phyloP scores from a whole-genome alignment of 2,888 invertebrate genomes.

The Heliconius aoede region DNA sequence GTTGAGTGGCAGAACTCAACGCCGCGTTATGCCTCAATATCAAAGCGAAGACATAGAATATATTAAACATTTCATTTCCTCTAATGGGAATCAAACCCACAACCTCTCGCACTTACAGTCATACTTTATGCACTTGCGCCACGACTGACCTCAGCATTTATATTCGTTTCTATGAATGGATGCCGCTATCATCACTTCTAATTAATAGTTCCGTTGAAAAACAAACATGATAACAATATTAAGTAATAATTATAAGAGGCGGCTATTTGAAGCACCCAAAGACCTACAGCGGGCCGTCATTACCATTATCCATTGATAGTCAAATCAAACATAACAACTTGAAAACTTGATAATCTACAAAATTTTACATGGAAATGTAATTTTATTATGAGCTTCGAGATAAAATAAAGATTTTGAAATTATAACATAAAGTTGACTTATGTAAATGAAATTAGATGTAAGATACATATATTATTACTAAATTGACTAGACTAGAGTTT shows the following conservation, averaged over 20 bases:
- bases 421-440: constrained; percentile 28
- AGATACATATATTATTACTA: constrained; percentile 21
- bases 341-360: constrained; percentile 31
- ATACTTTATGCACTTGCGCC: too few relatives aligned
- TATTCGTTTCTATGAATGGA: neutral
- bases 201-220: constrained; percentile 34
- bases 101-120: too few relatives aligned
- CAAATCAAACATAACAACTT: constrained; percentile 42
- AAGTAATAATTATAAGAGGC: constrained; percentile 37
- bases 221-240: constrained; percentile 34
- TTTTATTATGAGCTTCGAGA: constrained; percentile 40
- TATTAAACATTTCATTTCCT: too few relatives aligned
- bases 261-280: constrained; percentile 36
- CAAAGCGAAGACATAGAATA: too few relatives aligned
- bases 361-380: constrained; percentile 37
- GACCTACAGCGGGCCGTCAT: constrained; percentile 44
- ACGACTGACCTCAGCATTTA: too few relatives aligned
- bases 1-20: too few relatives aligned
- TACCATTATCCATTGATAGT: constrained; percentile 43
- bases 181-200: constrained; percentile 13
- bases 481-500: neutral
- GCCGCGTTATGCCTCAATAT: too few relatives aligned
- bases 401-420: constrained; percentile 33
- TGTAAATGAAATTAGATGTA: constrained; percentile 32
- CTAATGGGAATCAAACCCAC: too few relatives aligned